Base-by-base conservation (phyloP, 1,140 invertebrate species). In the Harlomillsia oculata region DNA sequence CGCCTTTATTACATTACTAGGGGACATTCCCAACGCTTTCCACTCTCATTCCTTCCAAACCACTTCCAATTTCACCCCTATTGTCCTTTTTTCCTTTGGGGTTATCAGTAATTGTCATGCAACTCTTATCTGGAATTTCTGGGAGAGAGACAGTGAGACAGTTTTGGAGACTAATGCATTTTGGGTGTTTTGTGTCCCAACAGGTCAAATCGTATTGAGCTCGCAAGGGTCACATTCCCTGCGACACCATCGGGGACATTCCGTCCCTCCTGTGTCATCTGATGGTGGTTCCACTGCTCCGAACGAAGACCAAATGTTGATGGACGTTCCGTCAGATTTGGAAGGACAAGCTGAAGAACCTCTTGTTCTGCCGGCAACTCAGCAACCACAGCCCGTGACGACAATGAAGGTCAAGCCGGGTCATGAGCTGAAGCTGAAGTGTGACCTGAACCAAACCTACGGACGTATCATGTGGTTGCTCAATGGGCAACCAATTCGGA, bases 361-460 rank as follows among this genome's bases (percentile, higher is more conserved):
- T 13, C 25, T 16, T n/a, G 39, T n/a, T 13, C 6, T 18, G 6
- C 8, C 18, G 39, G 13, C 39, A 8, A 18, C 13, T 20, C 6
- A 8, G 8, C 18, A 8, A 41, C 8, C 23, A 3, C 30, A 21
- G 34, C 51, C 25, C 5, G 25, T 45, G 29, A 51, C 13, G 32
- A 26, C 21, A 36, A 29, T 65, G 26, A 65, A 65, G 53, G 57
- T 65, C 8, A 65, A 65, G 36, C 64, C 64, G 37, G 64, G 64
- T 25, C 64, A 60, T 30, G 64, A 65, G 58, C 53, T 65, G 34
- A 65, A 65, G 41, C 49, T 64, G 11, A 64, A 64, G 43, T 64
- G 62, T 53, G 60, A 65, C 23, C 60, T 65, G 34, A 65, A 65
- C 49, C 62, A 65, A 44, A 65, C 60, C n/a, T 65, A 65, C 50